Evolutionary conservation across 2,888 invertebrate species (phyloP), one percentile per base, ranked within the genome.

Genomic region (Noctuana brunneofusca): DNA sequence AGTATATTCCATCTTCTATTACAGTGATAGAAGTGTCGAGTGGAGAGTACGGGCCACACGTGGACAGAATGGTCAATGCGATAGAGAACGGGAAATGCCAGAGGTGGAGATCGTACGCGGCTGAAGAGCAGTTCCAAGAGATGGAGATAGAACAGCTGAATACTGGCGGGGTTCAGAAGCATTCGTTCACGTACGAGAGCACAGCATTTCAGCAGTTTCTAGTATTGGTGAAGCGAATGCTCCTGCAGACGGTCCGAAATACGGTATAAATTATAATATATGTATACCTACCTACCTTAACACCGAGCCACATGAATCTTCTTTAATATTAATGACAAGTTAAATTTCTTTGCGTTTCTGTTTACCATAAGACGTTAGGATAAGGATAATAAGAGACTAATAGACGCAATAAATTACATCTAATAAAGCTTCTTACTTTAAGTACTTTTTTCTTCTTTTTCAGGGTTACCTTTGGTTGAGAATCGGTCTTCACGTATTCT

Each of bases 21-120:
- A 3, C 76, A 96, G 96, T 96, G 62, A 95, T 97, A 68, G 97
- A 97, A 89, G 95, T 96, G 5, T 95, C 96, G 2, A 94, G 95
- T 63, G 95, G 95, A 0, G 97, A 97, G 83, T 97, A 97, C 74
- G 97, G 97, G 0, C 92, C 93, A 12, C 94, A 93, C 71, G 91
- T 94, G 1, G 95, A 96, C 18, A 89, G 86, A 72, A 95, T 97
- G 95, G 93, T 95, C 0, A 79, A 92, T 4, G 92, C 93, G 0
- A 92, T 95, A 0, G 95, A 95, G 56, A 95, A 96, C 76, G 95
- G 95, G 0, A 89, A 92, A 66, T 87, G 90, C 66, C 84, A 88
- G 32, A 79, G 86, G 11, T 95, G 94, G 94, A 72, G 88, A 35
- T 79, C 81, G 22, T 87, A 78, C 57, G 82, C 78, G 0, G 54